A percentile compares a stretch with the other conserved stretches of the same genome.
These are phyloP conservation scores for Andricus quercusramuli DNA, from an alignment of 2,888 invertebrate species.

Conservation along the genomic window DNA sequence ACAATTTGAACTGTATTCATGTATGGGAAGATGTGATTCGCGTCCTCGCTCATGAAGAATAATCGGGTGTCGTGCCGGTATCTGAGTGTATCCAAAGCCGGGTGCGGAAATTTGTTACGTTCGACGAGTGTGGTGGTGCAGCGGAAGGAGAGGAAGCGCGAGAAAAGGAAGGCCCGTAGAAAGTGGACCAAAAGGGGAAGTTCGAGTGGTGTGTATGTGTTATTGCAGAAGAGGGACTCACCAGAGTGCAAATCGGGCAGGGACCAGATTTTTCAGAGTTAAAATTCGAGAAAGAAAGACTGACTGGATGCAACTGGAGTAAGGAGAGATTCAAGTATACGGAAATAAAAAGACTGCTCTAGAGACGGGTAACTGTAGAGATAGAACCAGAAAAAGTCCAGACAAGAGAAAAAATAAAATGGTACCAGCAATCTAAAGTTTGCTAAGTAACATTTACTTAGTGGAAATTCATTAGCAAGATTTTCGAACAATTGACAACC, in stretches of 20 bases:
- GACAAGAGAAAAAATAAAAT: background rate
- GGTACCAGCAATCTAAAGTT: background rate
- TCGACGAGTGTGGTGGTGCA: conserved; percentile 37
- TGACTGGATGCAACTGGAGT: conserved; percentile 40
- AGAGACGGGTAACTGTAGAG: background rate
- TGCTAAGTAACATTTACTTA: conserved; percentile 2
- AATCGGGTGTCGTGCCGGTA: conserved; percentile 40
- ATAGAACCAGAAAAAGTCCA: background rate
- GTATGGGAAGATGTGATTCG: conserved; percentile 36
- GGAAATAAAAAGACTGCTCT: conserved; percentile 43
- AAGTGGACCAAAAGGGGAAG: conserved; percentile 39
- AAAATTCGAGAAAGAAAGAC: conserved; percentile 42
- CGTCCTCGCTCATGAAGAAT: conserved; percentile 38
- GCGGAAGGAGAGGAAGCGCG: conserved; percentile 45
- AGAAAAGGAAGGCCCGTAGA: conserved; percentile 47
- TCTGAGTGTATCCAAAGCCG: conserved; percentile 38
- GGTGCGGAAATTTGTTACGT: conserved; percentile 41
- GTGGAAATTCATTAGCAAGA: background rate
- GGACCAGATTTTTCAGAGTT: conserved; percentile 1
- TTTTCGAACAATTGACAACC: background rate
- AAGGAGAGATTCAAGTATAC: conserved; percentile 22
- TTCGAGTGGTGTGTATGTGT: conserved; percentile 29
- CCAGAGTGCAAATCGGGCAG: conserved; percentile 45
- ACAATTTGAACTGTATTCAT: conserved; percentile 6
- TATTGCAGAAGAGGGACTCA: conserved; percentile 56